Base-by-base conservation (phyloP, 2,113 vertebrate species). In the Tachycineta bicolor region DNA sequence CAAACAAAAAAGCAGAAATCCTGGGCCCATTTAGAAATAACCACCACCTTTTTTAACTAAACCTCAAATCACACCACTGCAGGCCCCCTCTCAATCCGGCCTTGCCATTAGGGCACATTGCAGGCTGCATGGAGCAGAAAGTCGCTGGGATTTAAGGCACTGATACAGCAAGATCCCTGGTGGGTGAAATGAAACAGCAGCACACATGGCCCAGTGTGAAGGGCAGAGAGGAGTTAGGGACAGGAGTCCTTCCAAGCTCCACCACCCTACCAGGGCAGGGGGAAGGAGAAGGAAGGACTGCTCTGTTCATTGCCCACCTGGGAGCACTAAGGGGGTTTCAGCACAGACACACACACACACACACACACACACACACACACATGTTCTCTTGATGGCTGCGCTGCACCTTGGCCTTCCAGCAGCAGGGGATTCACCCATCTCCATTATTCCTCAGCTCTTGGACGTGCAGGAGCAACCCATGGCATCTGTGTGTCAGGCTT, bases 211-310 rank as follows among this genome's bases (percentile, higher is more conserved):
- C 16, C 59, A 1, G 6, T 4, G 53, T 52, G 67, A 90, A 89
- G 81, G 75, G 65, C 93, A 93, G 68, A 0, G 82, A 85, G 81
- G 55, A 9, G 16, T 55, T 47, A 23, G n/a, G 73, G 80, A 25
- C 76, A 46, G 84, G 62, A 79, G 69, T 29, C 55, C 49, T 90
- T 84, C 87, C 87, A 90, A 76, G 31, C 43, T 69, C 25, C 25
- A 31, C 23, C 3, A 7, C 47, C 0, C 20, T 31, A 49, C 56
- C 77, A 62, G 41, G 37, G 52, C 74, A 60, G 84, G 59, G 46
- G 2, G 26, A 81, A 70, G 67, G 85, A 65, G 29, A 81, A 70
- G 67, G 85, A 65, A 41, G 19, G 62, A 62, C 7, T 0, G 9
- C 49, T 50, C 52, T 1, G 5, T 31, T 82, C 49, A 37, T 47